These are phyloP conservation scores for Mustelus asterias DNA, from an alignment of 2,113 vertebrate genomes.

Conservation along the genomic window DNA sequence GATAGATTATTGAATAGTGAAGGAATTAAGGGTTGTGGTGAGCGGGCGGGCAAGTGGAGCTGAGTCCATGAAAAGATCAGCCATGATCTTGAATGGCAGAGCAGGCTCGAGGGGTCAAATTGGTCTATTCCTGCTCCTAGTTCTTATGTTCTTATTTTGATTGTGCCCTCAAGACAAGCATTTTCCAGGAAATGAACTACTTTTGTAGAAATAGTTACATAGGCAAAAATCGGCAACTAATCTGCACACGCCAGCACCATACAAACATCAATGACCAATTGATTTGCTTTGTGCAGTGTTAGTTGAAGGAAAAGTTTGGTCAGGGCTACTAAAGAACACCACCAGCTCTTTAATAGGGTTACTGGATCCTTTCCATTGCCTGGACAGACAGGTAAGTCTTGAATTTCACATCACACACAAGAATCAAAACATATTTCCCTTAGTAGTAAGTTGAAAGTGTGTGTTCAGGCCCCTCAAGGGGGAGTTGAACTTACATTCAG, in stretches of 20 bases:
- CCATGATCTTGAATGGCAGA: too few species aligned
- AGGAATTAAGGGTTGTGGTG: too few species aligned
- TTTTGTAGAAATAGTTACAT: not conserved
- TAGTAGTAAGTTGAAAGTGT: not conserved
- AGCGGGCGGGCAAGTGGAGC: too few species aligned
- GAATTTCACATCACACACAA: not conserved
- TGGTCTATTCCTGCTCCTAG: too few species aligned
- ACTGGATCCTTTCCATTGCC: not conserved
- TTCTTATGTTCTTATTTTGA: not conserved
- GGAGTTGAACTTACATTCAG: not conserved
- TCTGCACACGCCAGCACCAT: not conserved
- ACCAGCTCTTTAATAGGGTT: not conserved
- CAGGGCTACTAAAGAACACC: not conserved
- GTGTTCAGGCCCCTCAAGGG: not conserved
- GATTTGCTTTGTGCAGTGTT: not conserved
- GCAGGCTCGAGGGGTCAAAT: too few species aligned
- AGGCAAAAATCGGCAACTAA: not conserved
- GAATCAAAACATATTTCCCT: not conserved
- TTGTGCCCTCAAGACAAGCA: not conserved
- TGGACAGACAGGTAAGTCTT: not conserved
- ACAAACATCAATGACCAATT: not conserved
- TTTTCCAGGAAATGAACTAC: not conserved
- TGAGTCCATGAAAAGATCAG: too few species aligned
- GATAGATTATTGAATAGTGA: too few species aligned
- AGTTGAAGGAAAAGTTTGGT: not conserved